These are phyloP conservation scores for Camelus dromedarius DNA, from an alignment of 2,113 vertebrate species.

Conservation along the genomic window DNA sequence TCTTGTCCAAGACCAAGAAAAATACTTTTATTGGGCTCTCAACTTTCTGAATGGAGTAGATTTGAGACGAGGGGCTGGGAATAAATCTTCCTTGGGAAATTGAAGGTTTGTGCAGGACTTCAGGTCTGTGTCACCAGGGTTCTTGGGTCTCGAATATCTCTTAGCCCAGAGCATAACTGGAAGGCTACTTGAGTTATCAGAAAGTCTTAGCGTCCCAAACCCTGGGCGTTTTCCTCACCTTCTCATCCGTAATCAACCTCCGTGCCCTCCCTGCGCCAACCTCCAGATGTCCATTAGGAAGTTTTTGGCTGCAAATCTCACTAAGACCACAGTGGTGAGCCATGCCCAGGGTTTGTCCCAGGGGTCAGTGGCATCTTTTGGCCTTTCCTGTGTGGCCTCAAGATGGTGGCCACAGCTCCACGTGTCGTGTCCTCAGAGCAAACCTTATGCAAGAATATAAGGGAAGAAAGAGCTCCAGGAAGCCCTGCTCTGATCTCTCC, in stretches of 20 bases:
- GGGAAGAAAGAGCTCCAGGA: background rate
- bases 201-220: background rate
- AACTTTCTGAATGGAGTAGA: rapidly evolving
- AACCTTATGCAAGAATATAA: rapidly evolving
- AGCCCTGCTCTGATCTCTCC: background rate
- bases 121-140: background rate
- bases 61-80: rapidly evolving
- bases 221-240: background rate
- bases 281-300: background rate
- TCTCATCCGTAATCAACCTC: rapidly evolving
- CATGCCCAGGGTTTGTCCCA: rapidly evolving
- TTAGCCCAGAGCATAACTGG: background rate
- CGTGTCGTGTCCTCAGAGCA: rapidly evolving
- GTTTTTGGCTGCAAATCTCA: background rate
- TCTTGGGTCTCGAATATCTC: background rate
- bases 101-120: background rate
- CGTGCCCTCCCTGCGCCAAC: background rate
- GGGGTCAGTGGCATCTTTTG: background rate
- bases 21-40: background rate
- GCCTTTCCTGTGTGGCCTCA: background rate
- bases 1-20: background rate
- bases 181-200: background rate
- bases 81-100: background rate
- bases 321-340: background rate
- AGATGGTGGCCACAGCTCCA: rapidly evolving